phyloP scores from a whole-genome alignment of 2,888 invertebrate species.

The Drosophila algonquin region DNA sequence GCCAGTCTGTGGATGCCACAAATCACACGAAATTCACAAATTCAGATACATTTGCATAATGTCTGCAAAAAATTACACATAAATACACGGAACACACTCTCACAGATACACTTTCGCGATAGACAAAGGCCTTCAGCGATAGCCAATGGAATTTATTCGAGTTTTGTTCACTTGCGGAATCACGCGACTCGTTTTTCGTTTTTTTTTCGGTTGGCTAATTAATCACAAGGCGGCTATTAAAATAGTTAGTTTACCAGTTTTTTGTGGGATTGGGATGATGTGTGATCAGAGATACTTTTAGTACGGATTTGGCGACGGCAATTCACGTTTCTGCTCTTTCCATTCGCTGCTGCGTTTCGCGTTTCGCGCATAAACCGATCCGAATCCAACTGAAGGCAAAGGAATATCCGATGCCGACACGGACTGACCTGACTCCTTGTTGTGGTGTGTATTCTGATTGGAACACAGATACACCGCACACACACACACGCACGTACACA shows the following conservation, averaged over 20 bases:
- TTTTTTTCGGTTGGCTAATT: constrained; percentile 11
- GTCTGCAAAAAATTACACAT: constrained; percentile 51
- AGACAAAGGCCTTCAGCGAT: constrained; percentile 9
- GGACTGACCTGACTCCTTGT: constrained; percentile 30
- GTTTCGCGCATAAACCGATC: constrained; percentile 64
- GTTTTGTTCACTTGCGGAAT: background rate
- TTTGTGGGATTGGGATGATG: background rate
- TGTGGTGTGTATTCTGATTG: constrained; percentile 60
- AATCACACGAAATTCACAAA: constrained; percentile 64
- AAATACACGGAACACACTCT: constrained; percentile 29
- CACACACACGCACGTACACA: constrained; percentile 2
- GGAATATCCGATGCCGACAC: constrained; percentile 35
- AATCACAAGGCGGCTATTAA: constrained; percentile 38
- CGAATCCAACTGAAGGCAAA: constrained; percentile 62
- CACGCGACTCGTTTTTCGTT: constrained; percentile 34
- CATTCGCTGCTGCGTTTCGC: constrained; percentile 44
- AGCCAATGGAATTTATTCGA: constrained; percentile 40
- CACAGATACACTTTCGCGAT: constrained; percentile 39
- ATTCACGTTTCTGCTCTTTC: constrained; percentile 43
- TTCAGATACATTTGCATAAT: constrained; percentile 56
- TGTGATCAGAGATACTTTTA: constrained; percentile 13
- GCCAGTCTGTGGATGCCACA: constrained; percentile 26
- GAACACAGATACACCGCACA: constrained; percentile 57
- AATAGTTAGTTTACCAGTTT: constrained; percentile 17
- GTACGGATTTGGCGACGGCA: constrained; percentile 63